Evolutionary conservation across 2,888 invertebrate genomes (phyloP).

Genomic region (Drosophila subquinaria): DNA sequence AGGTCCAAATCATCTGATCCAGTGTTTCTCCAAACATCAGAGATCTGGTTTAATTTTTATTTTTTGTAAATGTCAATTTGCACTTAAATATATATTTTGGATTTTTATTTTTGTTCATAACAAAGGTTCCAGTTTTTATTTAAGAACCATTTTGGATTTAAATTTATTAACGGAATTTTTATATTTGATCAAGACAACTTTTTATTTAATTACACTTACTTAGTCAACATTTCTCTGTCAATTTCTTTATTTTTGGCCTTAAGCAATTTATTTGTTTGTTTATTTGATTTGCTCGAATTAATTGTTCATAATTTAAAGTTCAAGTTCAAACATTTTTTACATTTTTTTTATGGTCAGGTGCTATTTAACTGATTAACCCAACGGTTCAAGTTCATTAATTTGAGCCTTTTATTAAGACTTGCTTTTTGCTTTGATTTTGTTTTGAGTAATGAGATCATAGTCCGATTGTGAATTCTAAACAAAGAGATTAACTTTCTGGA

Average conservation of each 20-base stretch:
- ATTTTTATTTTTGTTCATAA: not conserved
- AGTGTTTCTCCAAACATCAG: not conserved
- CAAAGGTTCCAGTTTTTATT: too few species aligned
- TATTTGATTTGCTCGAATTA: not conserved
- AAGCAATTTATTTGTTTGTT: not conserved
- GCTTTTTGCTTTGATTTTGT: not conserved
- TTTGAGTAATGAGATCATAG: not conserved
- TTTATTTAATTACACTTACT: not conserved
- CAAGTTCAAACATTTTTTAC: not conserved
- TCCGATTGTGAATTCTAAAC: too few species aligned
- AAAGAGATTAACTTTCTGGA: too few species aligned
- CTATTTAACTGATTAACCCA: not conserved
- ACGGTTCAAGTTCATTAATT: slow-evolving; percentile 11
- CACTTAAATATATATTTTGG: not conserved
- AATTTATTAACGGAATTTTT: too few species aligned
- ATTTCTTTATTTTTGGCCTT: not conserved
- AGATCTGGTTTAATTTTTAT: not conserved
- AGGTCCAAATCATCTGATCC: not conserved
- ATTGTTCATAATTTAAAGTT: slow-evolving; percentile 7
- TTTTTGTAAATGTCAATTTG: not conserved
- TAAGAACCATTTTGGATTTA: too few species aligned
- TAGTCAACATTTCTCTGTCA: not conserved
- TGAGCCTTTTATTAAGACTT: not conserved
- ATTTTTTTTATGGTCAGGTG: not conserved
- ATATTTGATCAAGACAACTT: not conserved